Evolutionary conservation across 2,888 invertebrate species (phyloP).

Genomic region (Melinaea marsaeus): DNA sequence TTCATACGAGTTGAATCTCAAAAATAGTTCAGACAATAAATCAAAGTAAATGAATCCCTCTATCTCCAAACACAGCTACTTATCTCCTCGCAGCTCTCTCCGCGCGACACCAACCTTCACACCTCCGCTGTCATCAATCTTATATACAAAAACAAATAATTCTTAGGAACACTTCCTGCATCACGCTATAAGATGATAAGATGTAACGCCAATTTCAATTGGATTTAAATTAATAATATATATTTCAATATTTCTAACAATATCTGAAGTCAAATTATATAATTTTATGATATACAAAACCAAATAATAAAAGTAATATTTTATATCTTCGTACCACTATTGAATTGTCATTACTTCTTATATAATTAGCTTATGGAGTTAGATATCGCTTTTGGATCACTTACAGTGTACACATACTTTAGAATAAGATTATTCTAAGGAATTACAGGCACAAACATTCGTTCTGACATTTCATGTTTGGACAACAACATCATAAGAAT

Average conservation of each 20-base stretch:
- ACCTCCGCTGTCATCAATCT: conserved; percentile 62
- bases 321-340: too few relatives aligned
- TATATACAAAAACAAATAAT: conserved; percentile 54
- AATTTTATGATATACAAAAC: not conserved
- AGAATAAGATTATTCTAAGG: conserved; percentile 35
- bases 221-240: not conserved
- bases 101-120: conserved; percentile 49
- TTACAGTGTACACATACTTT: conserved; percentile 19
- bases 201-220: not conserved
- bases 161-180: conserved; percentile 25
- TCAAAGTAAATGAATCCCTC: conserved; percentile 20
- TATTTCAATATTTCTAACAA: not conserved
- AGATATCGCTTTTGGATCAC: conserved; percentile 3
- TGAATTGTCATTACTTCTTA: not conserved
- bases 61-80: conserved; percentile 22
- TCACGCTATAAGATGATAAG: conserved; percentile 44
- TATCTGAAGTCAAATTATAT: not conserved
- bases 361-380: not conserved
- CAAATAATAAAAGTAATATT: too few relatives aligned
- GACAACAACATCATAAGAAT: conserved; percentile 14
- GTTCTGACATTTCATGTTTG: conserved; percentile 41
- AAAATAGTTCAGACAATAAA: conserved; percentile 15
- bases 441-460: conserved; percentile 37
- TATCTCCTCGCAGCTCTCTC: conserved; percentile 25
- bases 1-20: too few relatives aligned